Evolutionary conservation across 2,113 vertebrate genomes (phyloP), one percentile per base, ranked within the genome.

Genomic region (Paedocypris sp.): DNA sequence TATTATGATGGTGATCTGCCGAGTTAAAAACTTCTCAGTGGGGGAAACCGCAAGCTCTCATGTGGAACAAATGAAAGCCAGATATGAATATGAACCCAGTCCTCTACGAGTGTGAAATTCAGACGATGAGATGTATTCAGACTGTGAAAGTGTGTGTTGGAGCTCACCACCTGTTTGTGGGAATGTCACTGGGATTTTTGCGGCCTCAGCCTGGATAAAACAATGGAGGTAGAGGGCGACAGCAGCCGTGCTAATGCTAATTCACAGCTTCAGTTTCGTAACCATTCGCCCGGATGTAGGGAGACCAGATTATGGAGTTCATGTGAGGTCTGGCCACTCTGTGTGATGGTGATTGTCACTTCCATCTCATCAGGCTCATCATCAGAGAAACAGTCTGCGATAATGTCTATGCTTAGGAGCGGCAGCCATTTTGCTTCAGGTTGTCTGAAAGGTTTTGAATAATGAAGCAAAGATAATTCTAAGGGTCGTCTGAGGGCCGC

Each of bases 1-100:
- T 77, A 80, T 84, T 85, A 83, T 74, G 71, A 81, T 67, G 77
- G 79, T 77, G 75, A 72, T 66, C 69, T 38, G 60, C 68, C 66
- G 28, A 50, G 13, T 36, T 28, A 36, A 25, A 49, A 28, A 58
- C 28, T 29, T 35, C 19, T 25, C 38, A 12, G 62, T 36, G 41
- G 63, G 13, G 15, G 57, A 32, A 45, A 15, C 47, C 31, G 60
- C 22, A 50, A 42, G 48, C 54, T 51, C 39, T 54, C 33, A 31
- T 18, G 26, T 26, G 42, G 50, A 52, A 47, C 25, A 16, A 68
- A 57, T 57, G 9, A 19, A 57, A 20, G 20, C 31, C 18, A 39
- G 19, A 49, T 33, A 62, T 42, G 23, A 60, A 36, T 23, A 20
- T 52, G 26, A 26, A 26, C 15, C 4, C 5, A 32, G 10, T n/a